These are phyloP conservation scores for Periophthalmus magnuspinnatus DNA, from an alignment of 2,797 vertebrate species.

Conservation along the genomic window DNA sequence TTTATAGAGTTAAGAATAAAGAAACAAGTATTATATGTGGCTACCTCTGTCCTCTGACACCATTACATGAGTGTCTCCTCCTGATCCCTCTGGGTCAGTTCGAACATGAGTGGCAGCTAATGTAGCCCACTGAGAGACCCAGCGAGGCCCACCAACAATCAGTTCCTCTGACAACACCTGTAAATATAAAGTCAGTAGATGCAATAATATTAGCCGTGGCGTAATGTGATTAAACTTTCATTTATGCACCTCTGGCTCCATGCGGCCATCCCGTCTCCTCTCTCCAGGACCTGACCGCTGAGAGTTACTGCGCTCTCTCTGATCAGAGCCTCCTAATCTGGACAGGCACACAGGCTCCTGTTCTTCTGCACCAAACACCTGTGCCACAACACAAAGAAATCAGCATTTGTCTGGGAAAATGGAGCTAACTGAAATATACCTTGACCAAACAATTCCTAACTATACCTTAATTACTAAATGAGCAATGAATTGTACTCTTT, in stretches of 20 bases:
- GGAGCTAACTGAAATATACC: neutral
- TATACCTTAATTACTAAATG: neutral
- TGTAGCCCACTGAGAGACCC: conserved; percentile 96
- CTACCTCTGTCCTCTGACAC: conserved; percentile 85
- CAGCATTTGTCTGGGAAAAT: neutral
- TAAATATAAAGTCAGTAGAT: neutral
- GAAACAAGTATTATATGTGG: neutral
- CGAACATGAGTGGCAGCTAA: conserved; percentile 92
- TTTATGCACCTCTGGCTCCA: conserved; percentile 82
- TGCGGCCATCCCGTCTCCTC: conserved; percentile 82
- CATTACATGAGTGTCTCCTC: conserved; percentile 77
- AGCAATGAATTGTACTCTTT: neutral
- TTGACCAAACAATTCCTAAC: neutral
- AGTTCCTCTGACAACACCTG: conserved; percentile 80
- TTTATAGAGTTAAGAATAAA: neutral
- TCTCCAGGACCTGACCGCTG: conserved; percentile 83
- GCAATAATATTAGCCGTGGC: neutral
- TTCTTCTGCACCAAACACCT: conserved; percentile 93
- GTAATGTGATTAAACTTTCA: neutral
- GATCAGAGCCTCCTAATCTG: conserved; percentile 55
- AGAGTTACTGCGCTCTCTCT: conserved; percentile 81
- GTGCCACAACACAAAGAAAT: conserved; percentile 35
- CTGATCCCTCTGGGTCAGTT: conserved; percentile 88
- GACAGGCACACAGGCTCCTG: conserved; percentile 80
- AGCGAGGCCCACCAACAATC: conserved; percentile 85